phyloP scores from a whole-genome alignment of 2,797 vertebrate species.

The Takifugu rubripes region DNA sequence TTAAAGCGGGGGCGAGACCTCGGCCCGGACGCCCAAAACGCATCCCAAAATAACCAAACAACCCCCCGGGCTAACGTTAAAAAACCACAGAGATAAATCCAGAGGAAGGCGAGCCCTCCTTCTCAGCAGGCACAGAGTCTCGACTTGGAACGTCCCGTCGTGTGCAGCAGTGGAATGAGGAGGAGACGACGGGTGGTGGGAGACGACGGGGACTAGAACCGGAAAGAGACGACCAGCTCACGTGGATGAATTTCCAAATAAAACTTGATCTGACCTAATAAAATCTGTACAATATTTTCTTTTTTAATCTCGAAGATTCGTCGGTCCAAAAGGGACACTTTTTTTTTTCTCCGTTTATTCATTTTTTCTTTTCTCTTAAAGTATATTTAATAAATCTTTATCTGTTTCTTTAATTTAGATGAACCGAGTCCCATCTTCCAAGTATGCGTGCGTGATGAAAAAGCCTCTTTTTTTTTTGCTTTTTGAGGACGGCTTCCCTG shows the following conservation, averaged over 20 bases:
- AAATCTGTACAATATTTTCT: slow-evolving; percentile 75
- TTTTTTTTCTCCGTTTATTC: slow-evolving; percentile 31
- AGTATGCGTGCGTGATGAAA: slow-evolving; percentile 26
- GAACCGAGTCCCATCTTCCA: slow-evolving; percentile 65
- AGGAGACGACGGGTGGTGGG: slow-evolving; percentile 50
- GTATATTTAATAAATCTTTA: slow-evolving; percentile 75
- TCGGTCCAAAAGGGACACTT: slow-evolving; percentile 76
- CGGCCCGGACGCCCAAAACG: slow-evolving; percentile 1
- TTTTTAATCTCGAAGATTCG: slow-evolving; percentile 75
- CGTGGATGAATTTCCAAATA: slow-evolving; percentile 88
- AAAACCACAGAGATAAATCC: slow-evolving; percentile 34
- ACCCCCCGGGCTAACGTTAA: slow-evolving; percentile 17
- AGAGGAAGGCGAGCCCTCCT: slow-evolving; percentile 53
- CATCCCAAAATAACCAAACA: neutral
- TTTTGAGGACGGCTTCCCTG: slow-evolving; percentile 24
- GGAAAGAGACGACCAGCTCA: slow-evolving; percentile 77
- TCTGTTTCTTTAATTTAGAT: slow-evolving; percentile 73
- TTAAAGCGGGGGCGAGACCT: slow-evolving; percentile 11
- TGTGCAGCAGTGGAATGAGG: slow-evolving; percentile 72
- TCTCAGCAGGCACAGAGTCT: slow-evolving; percentile 57
- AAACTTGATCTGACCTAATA: slow-evolving; percentile 75
- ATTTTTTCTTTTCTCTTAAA: slow-evolving; percentile 45
- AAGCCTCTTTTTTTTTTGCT: slow-evolving; percentile 25
- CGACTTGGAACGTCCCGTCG: slow-evolving; percentile 68
- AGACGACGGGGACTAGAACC: slow-evolving; percentile 64